Conservation (phyloP, 2,797 vertebrate genomes). For the Sebastes umbrosus region DNA sequence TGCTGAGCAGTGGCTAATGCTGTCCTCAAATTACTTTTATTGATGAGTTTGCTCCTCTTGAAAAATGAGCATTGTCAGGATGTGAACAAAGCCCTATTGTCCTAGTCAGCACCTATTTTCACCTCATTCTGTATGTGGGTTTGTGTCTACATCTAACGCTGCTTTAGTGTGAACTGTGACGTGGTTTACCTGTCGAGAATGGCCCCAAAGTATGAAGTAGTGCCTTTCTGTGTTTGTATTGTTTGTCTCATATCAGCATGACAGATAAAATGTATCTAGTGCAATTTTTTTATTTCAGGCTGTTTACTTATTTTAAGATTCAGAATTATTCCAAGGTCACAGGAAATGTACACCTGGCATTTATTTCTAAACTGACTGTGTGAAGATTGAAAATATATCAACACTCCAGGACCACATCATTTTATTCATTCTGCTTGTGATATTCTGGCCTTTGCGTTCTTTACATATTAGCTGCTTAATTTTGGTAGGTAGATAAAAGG, state of each 20-base stretch:
- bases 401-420: neutral
- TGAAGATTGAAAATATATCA: neutral
- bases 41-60: conserved; percentile 69
- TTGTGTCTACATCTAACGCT: conserved; percentile 31
- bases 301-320: neutral
- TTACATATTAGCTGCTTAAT: neutral
- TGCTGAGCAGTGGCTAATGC: conserved; percentile 67
- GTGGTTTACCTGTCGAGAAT: conserved; percentile 15
- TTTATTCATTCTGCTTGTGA: neutral
- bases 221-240: neutral
- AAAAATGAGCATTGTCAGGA: conserved; percentile 75
- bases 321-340: conserved; percentile 9
- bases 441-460: neutral
- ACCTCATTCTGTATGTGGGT: conserved; percentile 32
- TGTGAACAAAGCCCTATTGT: conserved; percentile 65
- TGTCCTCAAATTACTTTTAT: conserved; percentile 74
- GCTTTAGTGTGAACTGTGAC: neutral
- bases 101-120: conserved; percentile 55
- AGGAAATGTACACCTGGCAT: neutral
- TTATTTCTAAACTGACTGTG: neutral
- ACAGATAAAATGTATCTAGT: neutral
- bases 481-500: neutral
- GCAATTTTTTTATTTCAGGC: conserved; percentile 15
- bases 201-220: neutral
- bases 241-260: neutral